Percentiles rank a stretch among this genome's conserved stretches.
Conservation (phyloP, 2,797 vertebrate species). For the Peromyscus attwateri region DNA sequence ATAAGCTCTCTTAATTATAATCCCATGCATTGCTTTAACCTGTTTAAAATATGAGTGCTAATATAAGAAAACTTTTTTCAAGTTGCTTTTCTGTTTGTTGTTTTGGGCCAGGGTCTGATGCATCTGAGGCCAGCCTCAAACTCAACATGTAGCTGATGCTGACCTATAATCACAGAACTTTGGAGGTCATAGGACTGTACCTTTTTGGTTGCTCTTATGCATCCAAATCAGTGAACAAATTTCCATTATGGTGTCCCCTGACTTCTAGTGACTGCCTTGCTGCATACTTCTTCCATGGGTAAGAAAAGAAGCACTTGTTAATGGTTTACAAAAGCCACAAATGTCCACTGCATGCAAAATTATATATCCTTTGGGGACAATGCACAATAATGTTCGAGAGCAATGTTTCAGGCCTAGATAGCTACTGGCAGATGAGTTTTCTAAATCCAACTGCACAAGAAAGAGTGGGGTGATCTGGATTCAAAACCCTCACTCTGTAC, state of each 20-base stretch:
- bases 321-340: background rate
- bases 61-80: constrained; percentile 21
- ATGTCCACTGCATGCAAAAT: background rate
- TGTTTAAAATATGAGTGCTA: background rate
- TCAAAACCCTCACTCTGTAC: background rate
- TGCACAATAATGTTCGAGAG: background rate
- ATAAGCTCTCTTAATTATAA: constrained; percentile 16
- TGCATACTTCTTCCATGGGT: background rate
- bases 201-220: background rate
- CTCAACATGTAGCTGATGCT: background rate
- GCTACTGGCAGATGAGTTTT: constrained; percentile 19
- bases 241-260: background rate
- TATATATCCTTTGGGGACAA: constrained; percentile 4
- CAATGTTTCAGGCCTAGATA: constrained; percentile 4
- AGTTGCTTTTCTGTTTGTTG: background rate
- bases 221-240: constrained; percentile 25
- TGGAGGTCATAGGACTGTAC: background rate
- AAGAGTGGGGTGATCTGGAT: background rate
- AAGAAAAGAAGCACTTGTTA: constrained; percentile 9
- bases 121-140: background rate
- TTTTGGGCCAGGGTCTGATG: background rate
- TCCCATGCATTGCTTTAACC: constrained; percentile 16
- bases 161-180: background rate
- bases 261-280: background rate
- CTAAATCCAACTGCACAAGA: background rate